These are phyloP conservation scores for Catotricha subobsoleta DNA, from an alignment of 2,888 invertebrate genomes.

Conservation along the genomic window DNA sequence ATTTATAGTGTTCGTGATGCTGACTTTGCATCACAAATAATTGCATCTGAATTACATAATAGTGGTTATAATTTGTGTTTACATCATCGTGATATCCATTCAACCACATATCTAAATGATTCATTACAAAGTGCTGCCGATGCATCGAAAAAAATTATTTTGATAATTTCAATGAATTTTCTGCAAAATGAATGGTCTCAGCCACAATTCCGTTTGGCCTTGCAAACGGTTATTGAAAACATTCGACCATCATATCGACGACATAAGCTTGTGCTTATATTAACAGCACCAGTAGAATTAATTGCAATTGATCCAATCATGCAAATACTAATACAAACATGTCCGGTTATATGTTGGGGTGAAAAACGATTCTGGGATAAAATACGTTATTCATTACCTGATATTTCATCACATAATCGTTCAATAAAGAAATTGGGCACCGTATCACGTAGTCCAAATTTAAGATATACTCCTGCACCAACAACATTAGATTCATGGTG, in stretches of 20 bases:
- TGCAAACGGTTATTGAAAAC: constrained; percentile 50
- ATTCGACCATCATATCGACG: constrained; percentile 45
- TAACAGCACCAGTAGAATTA: constrained; percentile 47
- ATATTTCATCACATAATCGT: constrained; percentile 26
- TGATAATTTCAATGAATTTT: constrained; percentile 64
- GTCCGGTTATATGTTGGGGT: constrained; percentile 57
- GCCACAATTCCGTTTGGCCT: constrained; percentile 62
- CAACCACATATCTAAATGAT: constrained; percentile 27
- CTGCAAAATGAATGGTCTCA: constrained; percentile 68
- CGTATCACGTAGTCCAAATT: constrained; percentile 23
- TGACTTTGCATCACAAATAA: constrained; percentile 48
- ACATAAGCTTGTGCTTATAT: constrained; percentile 38
- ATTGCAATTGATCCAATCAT: constrained; percentile 58
- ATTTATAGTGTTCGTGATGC: constrained; percentile 69
- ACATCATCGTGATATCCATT: constrained; percentile 40
- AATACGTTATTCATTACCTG: constrained; percentile 64
- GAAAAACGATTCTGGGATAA: constrained; percentile 83
- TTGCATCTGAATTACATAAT: constrained; percentile 56
- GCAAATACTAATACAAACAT: constrained; percentile 49
- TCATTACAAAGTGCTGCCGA: constrained; percentile 32
- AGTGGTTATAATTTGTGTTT: constrained; percentile 42
- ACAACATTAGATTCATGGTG: constrained; percentile 54
- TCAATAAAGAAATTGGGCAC: constrained; percentile 7
- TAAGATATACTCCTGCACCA: constrained; percentile 52
- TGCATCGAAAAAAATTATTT: constrained; percentile 51